phyloP scores from a whole-genome alignment of 2,113 vertebrate genomes.

The Phrynocephalus versicolor region DNA sequence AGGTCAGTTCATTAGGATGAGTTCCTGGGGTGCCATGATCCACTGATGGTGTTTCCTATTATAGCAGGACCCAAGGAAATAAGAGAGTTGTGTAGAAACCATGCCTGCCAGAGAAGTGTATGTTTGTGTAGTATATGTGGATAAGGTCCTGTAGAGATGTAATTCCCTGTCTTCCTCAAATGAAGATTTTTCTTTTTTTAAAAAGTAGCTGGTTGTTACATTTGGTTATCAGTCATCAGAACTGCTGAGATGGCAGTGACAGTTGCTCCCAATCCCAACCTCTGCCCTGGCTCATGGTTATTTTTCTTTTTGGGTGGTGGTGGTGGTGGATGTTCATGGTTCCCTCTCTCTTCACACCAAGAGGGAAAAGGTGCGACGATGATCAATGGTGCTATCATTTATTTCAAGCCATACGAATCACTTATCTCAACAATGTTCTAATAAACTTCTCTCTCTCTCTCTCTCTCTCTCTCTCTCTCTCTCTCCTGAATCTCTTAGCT shows the following conservation, averaged over 20 bases:
- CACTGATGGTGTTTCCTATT: not conserved
- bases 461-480: not conserved
- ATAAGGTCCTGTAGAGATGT: not conserved
- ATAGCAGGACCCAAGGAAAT: not conserved
- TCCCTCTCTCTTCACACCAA: constrained; percentile 6
- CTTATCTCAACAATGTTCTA: not conserved
- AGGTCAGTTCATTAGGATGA: not conserved
- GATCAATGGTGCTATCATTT: constrained; percentile 33
- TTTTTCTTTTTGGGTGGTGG: no score
- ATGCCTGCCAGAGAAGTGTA: not conserved
- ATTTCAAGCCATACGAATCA: not conserved
- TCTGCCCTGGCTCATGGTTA: constrained; percentile 28
- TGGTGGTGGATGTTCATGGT: constrained; percentile 16
- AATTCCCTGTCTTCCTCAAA: constrained; percentile 21
- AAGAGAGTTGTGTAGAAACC: not conserved
- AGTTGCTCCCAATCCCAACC: not conserved
- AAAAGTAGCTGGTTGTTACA: not conserved
- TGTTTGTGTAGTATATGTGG: constrained; percentile 25
- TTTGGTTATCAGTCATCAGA: constrained; percentile 18
- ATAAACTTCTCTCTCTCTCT: not conserved
- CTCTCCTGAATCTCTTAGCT: not conserved
- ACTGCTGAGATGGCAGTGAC: not conserved
- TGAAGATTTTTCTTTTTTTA: not conserved
- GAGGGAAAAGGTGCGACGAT: constrained; percentile 16
- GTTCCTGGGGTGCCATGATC: no score